Evolutionary conservation across 2,113 vertebrate species (phyloP).

Genomic region (Marmota flaviventris): DNA sequence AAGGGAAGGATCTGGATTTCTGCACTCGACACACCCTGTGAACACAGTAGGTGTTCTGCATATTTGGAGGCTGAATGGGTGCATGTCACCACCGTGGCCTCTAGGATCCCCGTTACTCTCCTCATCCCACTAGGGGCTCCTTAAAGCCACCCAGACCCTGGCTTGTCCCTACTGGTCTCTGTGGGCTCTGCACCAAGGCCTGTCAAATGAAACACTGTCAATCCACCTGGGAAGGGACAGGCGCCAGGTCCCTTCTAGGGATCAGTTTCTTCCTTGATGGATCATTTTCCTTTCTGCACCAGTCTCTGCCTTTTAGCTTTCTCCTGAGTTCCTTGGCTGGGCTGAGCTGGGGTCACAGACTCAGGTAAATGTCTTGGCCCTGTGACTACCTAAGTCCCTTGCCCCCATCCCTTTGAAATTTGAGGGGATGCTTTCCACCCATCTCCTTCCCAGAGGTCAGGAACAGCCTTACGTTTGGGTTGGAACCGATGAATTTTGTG

Average conservation of each 20-base stretch:
- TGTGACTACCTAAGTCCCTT: background rate
- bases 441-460: background rate
- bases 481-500: background rate
- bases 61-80: background rate
- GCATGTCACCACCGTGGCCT: accelerated
- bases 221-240: accelerated
- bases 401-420: background rate
- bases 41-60: background rate
- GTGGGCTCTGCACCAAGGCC: background rate
- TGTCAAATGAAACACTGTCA: background rate
- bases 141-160: background rate
- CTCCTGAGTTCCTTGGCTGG: background rate
- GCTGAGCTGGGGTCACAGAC: background rate
- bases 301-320: background rate
- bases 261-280: background rate
- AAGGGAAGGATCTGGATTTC: background rate
- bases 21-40: background rate
- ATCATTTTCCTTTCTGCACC: background rate
- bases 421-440: background rate
- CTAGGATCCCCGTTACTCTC: accelerated
- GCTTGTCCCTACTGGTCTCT: background rate
- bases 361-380: background rate
- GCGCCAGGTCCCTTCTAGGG: background rate
- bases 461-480: background rate
- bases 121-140: background rate